Base-by-base conservation (phyloP, 2,888 invertebrate genomes). In the Sinhomidia bicolor region DNA sequence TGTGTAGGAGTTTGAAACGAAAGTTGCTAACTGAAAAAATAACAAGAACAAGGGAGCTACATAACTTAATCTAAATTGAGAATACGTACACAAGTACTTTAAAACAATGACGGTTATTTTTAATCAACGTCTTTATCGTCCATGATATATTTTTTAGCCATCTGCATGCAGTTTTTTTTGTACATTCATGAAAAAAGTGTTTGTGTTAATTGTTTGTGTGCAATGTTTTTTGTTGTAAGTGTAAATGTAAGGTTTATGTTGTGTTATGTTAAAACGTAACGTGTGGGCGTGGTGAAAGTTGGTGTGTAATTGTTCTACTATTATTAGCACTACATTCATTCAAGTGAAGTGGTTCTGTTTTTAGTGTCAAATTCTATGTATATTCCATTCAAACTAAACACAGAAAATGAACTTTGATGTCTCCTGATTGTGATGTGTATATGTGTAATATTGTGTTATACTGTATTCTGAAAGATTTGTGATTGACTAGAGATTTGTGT, bases 361-460 rank as follows among this genome's bases (percentile, higher is more conserved):
- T 71, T 20, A 62, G 47, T 81, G 51, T 47, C 10, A 62, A 36
- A 47, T 10, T 74, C 1, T 47, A 9, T 6, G 54, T 51, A 32
- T 47, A 23, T 29, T 47, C 10, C 51, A n/a, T 47, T 29, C 1
- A 71, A 44, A 71, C 9, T 17, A 26, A 20, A 54, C 36, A 32
- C 26, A 74, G 14, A 74, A 29, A 68, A 65, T 36, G 20, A 9
- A 9, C 47, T 65, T 41, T 79, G 78, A 85, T 85, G 78, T 85
- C 82, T 83, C 51, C 82, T 83, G 82, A 71, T 83, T 9, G 82
- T 83, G 82, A 83, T 83, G 82, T 83, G 65, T 81, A 10, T 51
- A 32, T 14, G n/a, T 29, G 57, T 17, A n/a, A 41, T 10, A 26
- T 10, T 60, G 23, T 32, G 32, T 36, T 54, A 12, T 36, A 17